Percentiles rank a stretch among this genome's conserved stretches.
These are phyloP conservation scores for Momotus momota DNA, from an alignment of 2,797 vertebrate species.

Conservation along the genomic window DNA sequence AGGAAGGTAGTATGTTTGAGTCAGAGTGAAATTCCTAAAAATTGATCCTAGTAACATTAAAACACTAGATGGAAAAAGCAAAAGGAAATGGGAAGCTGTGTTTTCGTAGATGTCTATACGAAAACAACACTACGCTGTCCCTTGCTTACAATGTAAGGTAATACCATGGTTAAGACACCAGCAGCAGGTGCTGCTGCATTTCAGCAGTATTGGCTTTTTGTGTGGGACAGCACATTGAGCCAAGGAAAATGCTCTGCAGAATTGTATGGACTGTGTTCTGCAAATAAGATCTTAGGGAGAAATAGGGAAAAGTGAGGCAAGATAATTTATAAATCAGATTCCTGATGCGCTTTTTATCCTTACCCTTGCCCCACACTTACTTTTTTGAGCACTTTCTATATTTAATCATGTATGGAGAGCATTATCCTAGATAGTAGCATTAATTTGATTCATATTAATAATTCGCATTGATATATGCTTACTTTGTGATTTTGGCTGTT, in stretches of 20 bases:
- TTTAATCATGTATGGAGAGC: background rate
- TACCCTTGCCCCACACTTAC: background rate
- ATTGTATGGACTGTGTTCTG: background rate
- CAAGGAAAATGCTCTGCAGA: background rate
- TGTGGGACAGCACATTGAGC: background rate
- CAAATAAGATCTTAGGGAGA: background rate
- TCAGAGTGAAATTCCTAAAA: background rate
- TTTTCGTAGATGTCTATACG: background rate
- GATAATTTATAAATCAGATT: background rate
- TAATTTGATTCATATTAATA: background rate
- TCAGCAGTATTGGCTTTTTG: background rate
- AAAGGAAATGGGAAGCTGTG: background rate
- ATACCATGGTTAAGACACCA: background rate
- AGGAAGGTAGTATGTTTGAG: background rate
- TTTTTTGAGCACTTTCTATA: background rate
- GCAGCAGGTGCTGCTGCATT: background rate
- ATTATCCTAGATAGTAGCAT: background rate
- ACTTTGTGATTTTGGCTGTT: background rate
- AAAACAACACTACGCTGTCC: background rate
- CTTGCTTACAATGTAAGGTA: background rate
- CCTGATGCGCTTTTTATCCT: background rate
- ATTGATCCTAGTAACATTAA: background rate
- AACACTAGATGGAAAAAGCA: background rate
- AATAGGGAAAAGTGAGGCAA: background rate
- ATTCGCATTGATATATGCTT: background rate